Base-by-base conservation (phyloP, 2,888 invertebrate species). In the Andrena trimmerana region DNA sequence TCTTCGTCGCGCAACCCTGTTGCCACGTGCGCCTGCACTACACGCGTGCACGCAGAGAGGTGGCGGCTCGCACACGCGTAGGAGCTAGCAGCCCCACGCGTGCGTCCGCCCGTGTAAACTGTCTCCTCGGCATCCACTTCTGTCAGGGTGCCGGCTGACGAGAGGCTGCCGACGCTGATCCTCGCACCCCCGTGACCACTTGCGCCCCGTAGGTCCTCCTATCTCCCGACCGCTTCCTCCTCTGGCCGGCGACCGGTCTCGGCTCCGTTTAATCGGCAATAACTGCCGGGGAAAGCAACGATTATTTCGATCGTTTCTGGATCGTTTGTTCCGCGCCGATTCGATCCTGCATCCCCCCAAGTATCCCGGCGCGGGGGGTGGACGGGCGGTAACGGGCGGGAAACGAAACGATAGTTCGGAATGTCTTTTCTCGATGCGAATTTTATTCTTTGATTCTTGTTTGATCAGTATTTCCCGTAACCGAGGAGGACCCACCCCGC, bases 101-200 rank as follows among this genome's bases (percentile, higher is more conserved):
- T 24, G 54, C 54, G 50, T 63, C 52, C 33, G 69, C 68, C 73
- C 63, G 76, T 73, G 73, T 83, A 83, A 85, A 70, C 83, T 70
- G n/a, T 70, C 65, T 20, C 71, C 52, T 6, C 57, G 48, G 60
- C 78, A 50, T 75, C 76, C 81, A 63, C 78, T 71, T 42, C 20
- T 36, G 70, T 62, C 74, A 42, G 68, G 36, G 59, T 42, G 36
- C 57, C 31, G 20, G 31, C 79, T 59, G 84, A 88, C 81, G 85
- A 87, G 87, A 85, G 81, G 79, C 83, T 81, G 88, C 83, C 86
- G 89, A 86, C 86, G 85, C 81, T 66, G 87, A 83, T 87, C 85
- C 83, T 81, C 70, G 79, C 86, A 70, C 81, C 73, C 69, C 69
- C 60, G 29, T 42, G 71, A 74, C 7, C 42, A 50, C 8, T 8